phyloP scores from a whole-genome alignment of 2,797 vertebrate species.

The Fundulus diaphanus region DNA sequence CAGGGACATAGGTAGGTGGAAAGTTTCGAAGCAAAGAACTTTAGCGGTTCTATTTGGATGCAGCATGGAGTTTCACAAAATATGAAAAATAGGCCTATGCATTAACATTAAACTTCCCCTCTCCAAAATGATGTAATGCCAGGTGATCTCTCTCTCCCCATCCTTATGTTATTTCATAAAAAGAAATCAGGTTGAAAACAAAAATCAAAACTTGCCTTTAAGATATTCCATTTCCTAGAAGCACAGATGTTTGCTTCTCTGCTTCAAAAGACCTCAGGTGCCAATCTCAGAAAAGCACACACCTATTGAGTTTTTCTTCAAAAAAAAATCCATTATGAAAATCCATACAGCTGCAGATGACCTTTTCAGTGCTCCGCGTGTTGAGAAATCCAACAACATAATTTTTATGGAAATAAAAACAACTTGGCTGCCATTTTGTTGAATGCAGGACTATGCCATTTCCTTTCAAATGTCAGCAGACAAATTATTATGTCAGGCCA shows the following conservation, averaged over 20 bases:
- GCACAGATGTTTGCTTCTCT: slow-evolving; percentile 7
- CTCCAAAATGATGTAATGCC: no score
- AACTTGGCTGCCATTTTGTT: slow-evolving; percentile 57
- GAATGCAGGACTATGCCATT: slow-evolving; percentile 44
- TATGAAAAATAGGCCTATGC: no score
- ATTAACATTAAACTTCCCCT: no score
- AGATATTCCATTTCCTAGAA: slow-evolving; percentile 8
- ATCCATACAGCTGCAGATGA: slow-evolving; percentile 64
- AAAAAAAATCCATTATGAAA: slow-evolving; percentile 64
- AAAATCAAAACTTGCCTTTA: background rate
- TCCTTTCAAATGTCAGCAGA: slow-evolving; percentile 72
- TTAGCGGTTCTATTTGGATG: no score
- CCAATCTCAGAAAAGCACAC: slow-evolving; percentile 34
- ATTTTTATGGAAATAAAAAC: slow-evolving; percentile 48
- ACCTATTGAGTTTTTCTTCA: slow-evolving; percentile 42
- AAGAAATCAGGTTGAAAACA: background rate
- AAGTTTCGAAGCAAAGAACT: no score
- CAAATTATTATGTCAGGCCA: slow-evolving; percentile 62
- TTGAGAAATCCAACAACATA: slow-evolving; percentile 46
- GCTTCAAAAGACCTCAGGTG: slow-evolving; percentile 26
- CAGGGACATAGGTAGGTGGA: no score
- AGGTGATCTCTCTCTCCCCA: background rate
- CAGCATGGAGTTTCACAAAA: no score
- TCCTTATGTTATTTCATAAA: background rate
- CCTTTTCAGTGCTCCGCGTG: slow-evolving; percentile 59